These are phyloP conservation scores for Synergus japonicus DNA, from an alignment of 2,888 invertebrate species.

Conservation along the genomic window DNA sequence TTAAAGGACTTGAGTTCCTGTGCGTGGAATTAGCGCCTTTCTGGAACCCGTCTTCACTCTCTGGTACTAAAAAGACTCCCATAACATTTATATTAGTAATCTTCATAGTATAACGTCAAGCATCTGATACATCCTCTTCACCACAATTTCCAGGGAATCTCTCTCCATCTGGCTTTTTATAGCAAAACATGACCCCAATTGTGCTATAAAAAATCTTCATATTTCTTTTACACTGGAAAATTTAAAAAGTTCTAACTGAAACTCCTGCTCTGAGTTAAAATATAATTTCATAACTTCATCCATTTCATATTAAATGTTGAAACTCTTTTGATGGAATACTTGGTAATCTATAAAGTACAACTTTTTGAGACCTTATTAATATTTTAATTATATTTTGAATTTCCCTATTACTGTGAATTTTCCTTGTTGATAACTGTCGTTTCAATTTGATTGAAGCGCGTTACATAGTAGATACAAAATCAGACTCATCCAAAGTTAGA, in stretches of 20 bases:
- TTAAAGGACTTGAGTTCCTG: conserved; percentile 13
- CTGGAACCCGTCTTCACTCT: conserved; percentile 1
- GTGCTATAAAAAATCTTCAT: conserved; percentile 5
- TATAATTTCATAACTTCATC: too few species aligned
- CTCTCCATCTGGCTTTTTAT: background rate
- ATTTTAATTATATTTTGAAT: background rate
- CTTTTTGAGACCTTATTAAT: background rate
- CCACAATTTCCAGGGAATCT: conserved; percentile 10
- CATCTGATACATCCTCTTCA: background rate
- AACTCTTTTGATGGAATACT: too few species aligned
- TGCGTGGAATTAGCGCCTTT: conserved; percentile 11
- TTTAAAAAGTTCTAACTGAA: background rate
- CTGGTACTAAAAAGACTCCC: conserved; percentile 2
- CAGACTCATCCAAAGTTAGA: conserved; percentile 29
- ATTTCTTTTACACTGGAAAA: background rate
- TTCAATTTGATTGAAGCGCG: background rate
- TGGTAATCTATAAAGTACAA: too few species aligned
- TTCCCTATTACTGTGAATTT: background rate
- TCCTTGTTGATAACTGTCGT: background rate
- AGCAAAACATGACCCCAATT: conserved; percentile 4
- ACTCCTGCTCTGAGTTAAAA: too few species aligned
- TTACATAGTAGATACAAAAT: background rate
- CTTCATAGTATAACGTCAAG: conserved; percentile 14
- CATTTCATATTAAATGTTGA: too few species aligned
- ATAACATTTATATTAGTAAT: conserved; percentile 37